A percentile compares a stretch with the other conserved stretches of the same genome.
phyloP scores from a whole-genome alignment of 2,113 vertebrate species.

The Mystacornis crossleyi region DNA sequence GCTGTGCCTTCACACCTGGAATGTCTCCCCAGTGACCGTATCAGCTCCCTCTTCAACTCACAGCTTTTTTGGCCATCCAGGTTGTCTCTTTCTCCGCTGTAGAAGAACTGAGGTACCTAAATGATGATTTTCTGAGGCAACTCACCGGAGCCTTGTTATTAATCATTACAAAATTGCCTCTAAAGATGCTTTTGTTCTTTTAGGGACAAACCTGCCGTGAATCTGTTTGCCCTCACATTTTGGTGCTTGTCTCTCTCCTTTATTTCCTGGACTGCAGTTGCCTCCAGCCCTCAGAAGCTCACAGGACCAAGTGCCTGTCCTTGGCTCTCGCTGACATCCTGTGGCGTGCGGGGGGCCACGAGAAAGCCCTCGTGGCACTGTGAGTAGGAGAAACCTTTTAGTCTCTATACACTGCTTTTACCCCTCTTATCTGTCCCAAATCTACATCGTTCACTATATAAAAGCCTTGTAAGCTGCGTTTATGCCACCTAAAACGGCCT shows the following conservation, averaged over 20 bases:
- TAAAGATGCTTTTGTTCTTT: not conserved
- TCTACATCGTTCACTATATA: accelerated
- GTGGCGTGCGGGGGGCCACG: constrained; percentile 85
- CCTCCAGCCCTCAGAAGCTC: constrained; percentile 70
- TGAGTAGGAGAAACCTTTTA: constrained; percentile 66
- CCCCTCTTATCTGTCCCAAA: not conserved
- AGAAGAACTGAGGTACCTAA: not conserved
- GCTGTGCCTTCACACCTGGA: not conserved
- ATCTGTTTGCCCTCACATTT: not conserved
- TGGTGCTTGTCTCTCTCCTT: not conserved
- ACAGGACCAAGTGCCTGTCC: constrained; percentile 80
- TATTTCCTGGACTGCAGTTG: not conserved
- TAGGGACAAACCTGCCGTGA: not conserved
- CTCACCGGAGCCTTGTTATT: accelerated
- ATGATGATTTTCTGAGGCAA: not conserved
- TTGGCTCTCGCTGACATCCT: constrained; percentile 84
- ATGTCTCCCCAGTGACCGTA: no score
- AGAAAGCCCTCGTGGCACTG: constrained; percentile 83
- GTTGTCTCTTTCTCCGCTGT: not conserved
- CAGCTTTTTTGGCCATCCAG: not conserved
- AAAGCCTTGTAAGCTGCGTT: not conserved
- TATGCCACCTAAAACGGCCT: not conserved
- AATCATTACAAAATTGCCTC: accelerated
- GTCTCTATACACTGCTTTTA: not conserved
- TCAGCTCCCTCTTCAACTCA: not conserved